These are phyloP conservation scores for Philhelius pedissequus DNA, from an alignment of 2,888 invertebrate species.

Conservation along the genomic window DNA sequence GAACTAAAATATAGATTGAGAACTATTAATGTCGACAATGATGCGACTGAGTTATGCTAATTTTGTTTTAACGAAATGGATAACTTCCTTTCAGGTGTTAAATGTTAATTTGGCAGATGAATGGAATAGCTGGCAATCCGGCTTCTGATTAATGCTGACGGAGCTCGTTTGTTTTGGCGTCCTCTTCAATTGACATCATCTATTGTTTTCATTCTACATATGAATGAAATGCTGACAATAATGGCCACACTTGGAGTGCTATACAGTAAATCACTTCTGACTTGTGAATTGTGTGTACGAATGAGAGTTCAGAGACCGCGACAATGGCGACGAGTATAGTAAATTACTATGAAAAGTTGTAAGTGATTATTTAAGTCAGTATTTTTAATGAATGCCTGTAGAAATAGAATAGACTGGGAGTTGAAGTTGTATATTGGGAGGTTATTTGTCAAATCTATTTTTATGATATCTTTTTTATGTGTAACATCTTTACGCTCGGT, in stretches of 20 bases:
- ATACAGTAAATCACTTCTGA: background rate
- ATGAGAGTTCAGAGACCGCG: background rate
- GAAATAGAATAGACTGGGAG: background rate
- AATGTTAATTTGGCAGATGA: background rate
- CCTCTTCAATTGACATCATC: background rate
- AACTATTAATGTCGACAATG: background rate
- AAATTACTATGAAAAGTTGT: background rate
- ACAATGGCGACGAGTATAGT: background rate
- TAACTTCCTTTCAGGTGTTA: slow-evolving; percentile 10
- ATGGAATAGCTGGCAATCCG: background rate
- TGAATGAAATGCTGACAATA: background rate
- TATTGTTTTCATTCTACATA: background rate
- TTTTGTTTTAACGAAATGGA: background rate
- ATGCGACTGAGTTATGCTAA: background rate
- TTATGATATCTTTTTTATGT: too few species aligned
- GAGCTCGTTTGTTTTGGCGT: background rate
- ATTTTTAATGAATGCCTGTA: background rate
- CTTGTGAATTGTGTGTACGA: too few species aligned
- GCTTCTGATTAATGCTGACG: background rate
- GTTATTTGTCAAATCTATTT: background rate
- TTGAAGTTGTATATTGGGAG: background rate
- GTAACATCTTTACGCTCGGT: too few species aligned
- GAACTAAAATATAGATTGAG: background rate
- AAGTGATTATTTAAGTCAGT: background rate
- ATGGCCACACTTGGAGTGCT: background rate